Evolutionary conservation across 2,797 vertebrate species (phyloP).

Genomic region (Microchirus variegatus): DNA sequence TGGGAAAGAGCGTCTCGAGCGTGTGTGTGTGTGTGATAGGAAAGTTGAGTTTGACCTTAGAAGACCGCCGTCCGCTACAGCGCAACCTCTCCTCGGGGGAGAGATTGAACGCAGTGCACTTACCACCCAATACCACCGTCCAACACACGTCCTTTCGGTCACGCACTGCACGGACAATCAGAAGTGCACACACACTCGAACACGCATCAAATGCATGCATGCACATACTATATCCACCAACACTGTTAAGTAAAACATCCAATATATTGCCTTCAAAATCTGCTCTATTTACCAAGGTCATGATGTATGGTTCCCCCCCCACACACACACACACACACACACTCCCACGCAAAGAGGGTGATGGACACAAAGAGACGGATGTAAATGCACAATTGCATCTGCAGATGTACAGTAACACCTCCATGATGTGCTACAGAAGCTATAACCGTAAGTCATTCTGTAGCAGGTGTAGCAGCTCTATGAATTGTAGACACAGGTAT

Average conservation of each 20-base stretch:
- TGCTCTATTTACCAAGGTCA: conserved; percentile 60
- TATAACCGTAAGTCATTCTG: conserved; percentile 54
- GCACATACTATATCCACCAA: not conserved
- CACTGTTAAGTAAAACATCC: conserved; percentile 41
- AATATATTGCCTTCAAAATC: conserved; percentile 18
- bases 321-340: not conserved
- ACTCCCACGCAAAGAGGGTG: conserved; percentile 16
- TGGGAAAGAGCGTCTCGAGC: conserved; percentile 18
- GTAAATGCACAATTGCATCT: not conserved
- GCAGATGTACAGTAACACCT: not conserved
- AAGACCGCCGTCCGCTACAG: conserved; percentile 44
- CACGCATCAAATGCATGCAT: not conserved
- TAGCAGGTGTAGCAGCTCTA: conserved; percentile 41
- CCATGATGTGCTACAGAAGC: conserved; percentile 30
- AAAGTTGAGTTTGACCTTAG: conserved; percentile 53
- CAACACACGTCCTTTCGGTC: conserved; percentile 43
- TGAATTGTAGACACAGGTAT: conserved; percentile 50
- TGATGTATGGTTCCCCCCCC: conserved; percentile 26
- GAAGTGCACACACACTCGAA: not conserved
- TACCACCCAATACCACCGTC: conserved; percentile 70
- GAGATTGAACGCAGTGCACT: conserved; percentile 57
- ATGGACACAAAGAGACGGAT: conserved; percentile 19
- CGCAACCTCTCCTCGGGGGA: conserved; percentile 43
- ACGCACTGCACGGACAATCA: not conserved
- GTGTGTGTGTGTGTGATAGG: conserved; percentile 11